phyloP scores from a whole-genome alignment of 2,888 invertebrate species.

The Ochropleura leucogaster region DNA sequence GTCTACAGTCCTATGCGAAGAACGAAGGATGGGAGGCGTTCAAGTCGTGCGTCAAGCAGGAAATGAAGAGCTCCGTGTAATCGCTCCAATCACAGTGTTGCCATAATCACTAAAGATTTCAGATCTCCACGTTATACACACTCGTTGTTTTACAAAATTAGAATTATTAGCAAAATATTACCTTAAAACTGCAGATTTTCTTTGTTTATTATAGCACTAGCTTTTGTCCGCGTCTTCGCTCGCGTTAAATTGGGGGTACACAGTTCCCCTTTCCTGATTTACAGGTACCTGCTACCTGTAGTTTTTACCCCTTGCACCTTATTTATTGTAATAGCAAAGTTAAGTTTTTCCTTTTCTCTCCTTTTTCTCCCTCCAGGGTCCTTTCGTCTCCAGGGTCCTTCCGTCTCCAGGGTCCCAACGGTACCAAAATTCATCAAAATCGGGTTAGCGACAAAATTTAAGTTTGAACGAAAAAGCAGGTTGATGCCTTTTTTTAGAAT shows the following conservation, averaged over 20 bases:
- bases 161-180: slow-evolving; percentile 18
- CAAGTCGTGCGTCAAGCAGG: slow-evolving; percentile 97
- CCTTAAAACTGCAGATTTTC: slow-evolving; percentile 9
- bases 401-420: too few relatives aligned
- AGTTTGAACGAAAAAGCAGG: not conserved
- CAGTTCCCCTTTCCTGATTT: too few relatives aligned
- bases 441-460: not conserved
- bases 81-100: slow-evolving; percentile 28
- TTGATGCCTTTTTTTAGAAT: not conserved
- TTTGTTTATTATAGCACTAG: slow-evolving; percentile 10
- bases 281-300: too few relatives aligned
- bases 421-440: too few relatives aligned
- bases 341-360: too few relatives aligned
- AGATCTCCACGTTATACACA: slow-evolving; percentile 43
- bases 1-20: slow-evolving; percentile 96
- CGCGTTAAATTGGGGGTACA: too few relatives aligned
- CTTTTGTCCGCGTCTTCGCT: too few relatives aligned
- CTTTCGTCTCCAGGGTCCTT: too few relatives aligned
- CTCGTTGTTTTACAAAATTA: slow-evolving; percentile 9
- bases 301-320: too few relatives aligned
- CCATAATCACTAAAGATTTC: slow-evolving; percentile 43
- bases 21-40: slow-evolving; percentile 98
- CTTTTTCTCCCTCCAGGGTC: too few relatives aligned
- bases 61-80: slow-evolving; percentile 94
- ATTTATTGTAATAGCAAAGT: too few relatives aligned